These are phyloP conservation scores for Drosophila oshimai DNA, from an alignment of 1,140 invertebrate genomes.

Conservation along the genomic window DNA sequence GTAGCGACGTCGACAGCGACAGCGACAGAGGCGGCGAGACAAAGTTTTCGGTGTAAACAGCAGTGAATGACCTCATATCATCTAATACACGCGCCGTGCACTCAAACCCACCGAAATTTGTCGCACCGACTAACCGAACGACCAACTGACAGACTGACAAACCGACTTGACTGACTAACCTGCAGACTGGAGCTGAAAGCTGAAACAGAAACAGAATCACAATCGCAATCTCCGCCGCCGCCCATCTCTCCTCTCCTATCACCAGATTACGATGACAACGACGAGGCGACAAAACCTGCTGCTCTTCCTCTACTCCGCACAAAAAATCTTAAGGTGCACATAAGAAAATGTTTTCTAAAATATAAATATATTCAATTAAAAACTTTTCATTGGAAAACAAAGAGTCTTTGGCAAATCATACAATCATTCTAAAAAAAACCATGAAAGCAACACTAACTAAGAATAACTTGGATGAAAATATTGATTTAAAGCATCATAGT, in stretches of 20 bases:
- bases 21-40: conserved; percentile 55
- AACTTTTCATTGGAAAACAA: too few relatives aligned
- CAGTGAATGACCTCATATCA: conserved; percentile 82
- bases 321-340: conserved; percentile 19
- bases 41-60: conserved; percentile 73
- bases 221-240: conserved; percentile 28
- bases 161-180: conserved; percentile 57
- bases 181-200: conserved; percentile 54
- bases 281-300: conserved; percentile 51
- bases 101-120: conserved; percentile 56
- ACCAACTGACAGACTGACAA: conserved; percentile 6
- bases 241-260: neutral
- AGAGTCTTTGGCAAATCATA: too few relatives aligned
- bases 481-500: too few relatives aligned
- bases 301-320: conserved; percentile 36
- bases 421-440: too few relatives aligned
- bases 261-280: conserved; percentile 31
- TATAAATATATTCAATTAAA: neutral
- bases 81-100: conserved; percentile 78
- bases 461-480: too few relatives aligned
- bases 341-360: neutral
- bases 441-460: too few relatives aligned
- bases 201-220: conserved; percentile 47
- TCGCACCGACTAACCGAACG: conserved; percentile 12
- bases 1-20: conserved; percentile 7